Evolutionary conservation across 2,797 vertebrate species (phyloP).

Genomic region (Hippoglossus hippoglossus): DNA sequence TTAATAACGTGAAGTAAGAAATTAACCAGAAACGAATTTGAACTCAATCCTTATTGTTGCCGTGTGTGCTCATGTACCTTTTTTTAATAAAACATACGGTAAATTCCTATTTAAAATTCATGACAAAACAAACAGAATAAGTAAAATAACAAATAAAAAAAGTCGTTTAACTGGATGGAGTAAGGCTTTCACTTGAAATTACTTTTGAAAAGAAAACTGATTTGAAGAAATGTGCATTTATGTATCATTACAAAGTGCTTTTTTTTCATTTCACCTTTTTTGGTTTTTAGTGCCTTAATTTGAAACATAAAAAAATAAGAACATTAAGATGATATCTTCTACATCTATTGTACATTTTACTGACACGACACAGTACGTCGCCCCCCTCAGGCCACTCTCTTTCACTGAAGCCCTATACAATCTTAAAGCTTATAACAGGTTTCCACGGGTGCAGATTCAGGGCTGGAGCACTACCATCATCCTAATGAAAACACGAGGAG

Average conservation of each 20-base stretch:
- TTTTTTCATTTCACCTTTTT: constrained; percentile 80
- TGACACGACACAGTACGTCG: constrained; percentile 50
- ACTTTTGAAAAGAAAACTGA: constrained; percentile 55
- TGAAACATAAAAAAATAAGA: constrained; percentile 71
- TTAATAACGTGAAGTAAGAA: constrained; percentile 42
- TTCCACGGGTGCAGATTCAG: constrained; percentile 56
- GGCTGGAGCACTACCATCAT: constrained; percentile 37
- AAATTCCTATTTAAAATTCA: constrained; percentile 31
- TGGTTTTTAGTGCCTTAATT: constrained; percentile 83
- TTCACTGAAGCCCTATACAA: constrained; percentile 55
- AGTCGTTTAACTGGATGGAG: constrained; percentile 52
- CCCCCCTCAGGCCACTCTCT: constrained; percentile 32
- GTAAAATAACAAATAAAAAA: not conserved
- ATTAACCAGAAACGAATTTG: constrained; percentile 37
- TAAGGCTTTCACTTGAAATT: constrained; percentile 65
- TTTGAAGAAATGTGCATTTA: constrained; percentile 77
- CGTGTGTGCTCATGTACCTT: constrained; percentile 38
- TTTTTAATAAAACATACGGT: constrained; percentile 10
- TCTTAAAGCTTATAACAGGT: constrained; percentile 80
- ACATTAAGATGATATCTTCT: constrained; percentile 57
- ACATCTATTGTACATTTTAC: constrained; percentile 65
- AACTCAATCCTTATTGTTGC: constrained; percentile 26
- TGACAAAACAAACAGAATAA: not conserved
- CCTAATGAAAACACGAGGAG: constrained; percentile 25
- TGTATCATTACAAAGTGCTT: constrained; percentile 83